Conservation (phyloP, 2,888 invertebrate genomes). For the Allygus modestus region DNA sequence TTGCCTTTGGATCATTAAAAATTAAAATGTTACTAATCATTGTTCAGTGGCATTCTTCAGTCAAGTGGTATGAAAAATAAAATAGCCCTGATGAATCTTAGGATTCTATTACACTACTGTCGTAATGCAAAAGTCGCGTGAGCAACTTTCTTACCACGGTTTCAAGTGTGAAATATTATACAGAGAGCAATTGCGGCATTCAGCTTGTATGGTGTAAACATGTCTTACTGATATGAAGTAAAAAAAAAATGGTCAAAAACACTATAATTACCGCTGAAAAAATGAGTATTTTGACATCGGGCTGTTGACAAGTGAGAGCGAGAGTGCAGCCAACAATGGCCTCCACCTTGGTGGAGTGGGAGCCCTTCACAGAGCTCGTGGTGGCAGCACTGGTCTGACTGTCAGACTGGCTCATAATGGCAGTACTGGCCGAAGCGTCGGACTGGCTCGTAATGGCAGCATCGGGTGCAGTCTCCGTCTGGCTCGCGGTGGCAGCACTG, state of each 20-base stretch:
- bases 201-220: no score
- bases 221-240: no score
- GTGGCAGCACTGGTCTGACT: not conserved
- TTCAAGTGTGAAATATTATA: no score
- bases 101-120: no score
- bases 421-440: not conserved
- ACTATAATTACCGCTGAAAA: conserved; percentile 79
- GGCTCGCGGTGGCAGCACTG: not conserved
- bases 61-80: no score
- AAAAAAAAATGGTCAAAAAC: not conserved
- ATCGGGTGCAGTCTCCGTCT: not conserved
- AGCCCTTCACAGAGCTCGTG: conserved; percentile 76
- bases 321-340: conserved; percentile 80
- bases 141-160: no score
- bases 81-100: no score
- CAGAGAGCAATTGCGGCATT: no score
- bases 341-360: conserved; percentile 84
- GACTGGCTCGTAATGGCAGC: not conserved
- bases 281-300: conserved; percentile 82
- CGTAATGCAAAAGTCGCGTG: no score
- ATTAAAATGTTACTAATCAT: no score
- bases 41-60: no score
- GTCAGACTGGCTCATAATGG: not conserved
- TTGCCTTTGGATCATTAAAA: no score
- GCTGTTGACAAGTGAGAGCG: conserved; percentile 77